These are phyloP conservation scores for Druceiella hillmani DNA, from an alignment of 2,888 invertebrate genomes.

Conservation along the genomic window DNA sequence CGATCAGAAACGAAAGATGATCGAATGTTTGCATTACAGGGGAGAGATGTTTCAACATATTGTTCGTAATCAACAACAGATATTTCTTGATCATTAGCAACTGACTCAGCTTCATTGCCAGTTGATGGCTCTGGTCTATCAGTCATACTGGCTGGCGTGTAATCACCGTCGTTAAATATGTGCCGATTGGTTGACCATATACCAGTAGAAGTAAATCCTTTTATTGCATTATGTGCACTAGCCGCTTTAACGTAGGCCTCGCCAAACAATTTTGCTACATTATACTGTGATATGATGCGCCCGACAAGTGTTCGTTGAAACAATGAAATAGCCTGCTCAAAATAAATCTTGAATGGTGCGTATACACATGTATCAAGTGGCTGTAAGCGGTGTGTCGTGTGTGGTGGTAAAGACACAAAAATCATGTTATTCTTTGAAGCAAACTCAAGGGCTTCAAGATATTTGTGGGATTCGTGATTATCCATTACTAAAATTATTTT, in stretches of 20 bases:
- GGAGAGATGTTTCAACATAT: too few relatives aligned
- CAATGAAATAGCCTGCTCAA: constrained; percentile 16
- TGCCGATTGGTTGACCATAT: constrained; percentile 20
- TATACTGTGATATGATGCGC: too few relatives aligned
- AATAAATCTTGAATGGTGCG: constrained; percentile 19
- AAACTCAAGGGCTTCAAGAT: constrained; percentile 18
- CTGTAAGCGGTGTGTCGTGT: constrained; percentile 22
- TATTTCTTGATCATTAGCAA: too few relatives aligned
- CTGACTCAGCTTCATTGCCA: constrained; percentile 4
- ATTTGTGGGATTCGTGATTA: constrained; percentile 19
- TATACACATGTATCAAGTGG: constrained; percentile 19
- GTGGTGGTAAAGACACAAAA: constrained; percentile 21
- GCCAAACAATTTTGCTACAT: too few relatives aligned
- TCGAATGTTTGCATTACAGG: too few relatives aligned
- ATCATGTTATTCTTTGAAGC: constrained; percentile 20
- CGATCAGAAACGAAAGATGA: constrained; percentile 8
- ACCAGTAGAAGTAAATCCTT: constrained; percentile 20
- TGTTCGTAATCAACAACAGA: too few relatives aligned
- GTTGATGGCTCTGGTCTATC: constrained; percentile 11
- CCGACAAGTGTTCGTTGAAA: too few relatives aligned
- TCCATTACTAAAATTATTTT: constrained; percentile 18
- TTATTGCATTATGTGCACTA: constrained; percentile 21
- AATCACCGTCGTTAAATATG: constrained; percentile 19
- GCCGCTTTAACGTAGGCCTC: too few relatives aligned
- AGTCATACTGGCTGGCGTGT: constrained; percentile 16